A percentile compares a stretch with the other conserved stretches of the same genome.
phyloP scores from a whole-genome alignment of 2,113 vertebrate genomes.

The Spheniscus mendiculus region DNA sequence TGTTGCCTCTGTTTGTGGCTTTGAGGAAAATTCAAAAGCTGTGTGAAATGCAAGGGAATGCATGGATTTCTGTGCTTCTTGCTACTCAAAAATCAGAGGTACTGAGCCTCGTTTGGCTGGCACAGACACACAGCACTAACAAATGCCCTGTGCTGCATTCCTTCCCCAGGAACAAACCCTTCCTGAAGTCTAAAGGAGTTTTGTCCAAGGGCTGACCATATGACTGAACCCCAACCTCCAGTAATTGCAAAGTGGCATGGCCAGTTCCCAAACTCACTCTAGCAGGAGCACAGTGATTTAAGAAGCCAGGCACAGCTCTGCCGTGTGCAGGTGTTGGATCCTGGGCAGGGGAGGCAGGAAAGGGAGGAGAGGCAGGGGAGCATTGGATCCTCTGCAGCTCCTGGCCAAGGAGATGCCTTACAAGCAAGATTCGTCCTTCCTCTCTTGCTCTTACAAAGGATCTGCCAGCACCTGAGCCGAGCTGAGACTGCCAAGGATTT shows the following conservation, averaged over 20 bases:
- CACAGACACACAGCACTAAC: background rate
- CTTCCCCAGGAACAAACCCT: background rate
- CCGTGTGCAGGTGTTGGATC: background rate
- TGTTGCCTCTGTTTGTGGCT: background rate
- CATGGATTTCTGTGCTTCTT: background rate
- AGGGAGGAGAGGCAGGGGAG: background rate
- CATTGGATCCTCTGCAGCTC: background rate
- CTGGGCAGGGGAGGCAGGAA: too few species aligned
- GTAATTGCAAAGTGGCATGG: background rate
- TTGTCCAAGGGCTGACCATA: background rate
- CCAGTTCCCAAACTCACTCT: background rate
- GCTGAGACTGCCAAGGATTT: background rate
- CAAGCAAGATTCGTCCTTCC: background rate
- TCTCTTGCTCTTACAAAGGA: background rate
- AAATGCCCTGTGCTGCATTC: accelerated
- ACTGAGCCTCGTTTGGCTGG: background rate
- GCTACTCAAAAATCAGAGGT: background rate
- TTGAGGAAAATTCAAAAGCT: background rate
- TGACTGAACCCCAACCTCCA: background rate
- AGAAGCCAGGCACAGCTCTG: background rate
- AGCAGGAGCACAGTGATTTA: background rate
- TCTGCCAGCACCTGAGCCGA: background rate
- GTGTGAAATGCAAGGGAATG: background rate
- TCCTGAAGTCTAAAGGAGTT: background rate
- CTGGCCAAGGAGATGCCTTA: background rate